Conservation (phyloP, 2,888 invertebrate genomes). For the Ectemnius lituratus region DNA sequence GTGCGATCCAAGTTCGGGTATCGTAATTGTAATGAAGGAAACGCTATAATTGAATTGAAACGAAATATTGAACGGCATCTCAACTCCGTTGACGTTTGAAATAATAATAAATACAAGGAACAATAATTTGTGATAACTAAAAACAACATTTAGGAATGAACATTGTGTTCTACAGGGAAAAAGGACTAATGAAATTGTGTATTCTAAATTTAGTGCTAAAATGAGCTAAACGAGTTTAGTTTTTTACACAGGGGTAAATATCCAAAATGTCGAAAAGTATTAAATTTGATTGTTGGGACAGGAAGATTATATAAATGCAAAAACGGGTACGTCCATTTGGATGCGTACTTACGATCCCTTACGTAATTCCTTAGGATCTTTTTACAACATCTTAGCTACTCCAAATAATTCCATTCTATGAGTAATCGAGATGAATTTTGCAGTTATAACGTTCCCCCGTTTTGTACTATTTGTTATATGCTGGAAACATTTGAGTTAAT, state of each 20-base stretch:
- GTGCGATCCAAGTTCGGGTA: slow-evolving; percentile 60
- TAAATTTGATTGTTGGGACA: slow-evolving; percentile 69
- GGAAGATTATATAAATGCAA: slow-evolving; percentile 56
- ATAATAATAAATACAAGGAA: slow-evolving; percentile 73
- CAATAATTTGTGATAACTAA: slow-evolving; percentile 77
- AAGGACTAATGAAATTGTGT: slow-evolving; percentile 70
- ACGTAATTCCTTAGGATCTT: slow-evolving; percentile 57
- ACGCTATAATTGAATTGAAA: slow-evolving; percentile 61
- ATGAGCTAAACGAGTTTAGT: slow-evolving; percentile 74
- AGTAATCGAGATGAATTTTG: slow-evolving; percentile 34
- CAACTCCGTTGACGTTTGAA: slow-evolving; percentile 66
- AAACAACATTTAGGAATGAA: slow-evolving; percentile 72
- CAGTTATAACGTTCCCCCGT: slow-evolving; percentile 59
- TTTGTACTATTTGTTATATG: slow-evolving; percentile 68
- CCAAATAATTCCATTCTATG: slow-evolving; percentile 53
- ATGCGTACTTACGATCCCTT: slow-evolving; percentile 45
- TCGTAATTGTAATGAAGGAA: slow-evolving; percentile 57
- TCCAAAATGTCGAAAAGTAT: slow-evolving; percentile 69
- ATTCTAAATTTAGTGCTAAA: slow-evolving; percentile 75
- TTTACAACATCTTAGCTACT: slow-evolving; percentile 53
- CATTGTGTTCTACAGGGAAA: slow-evolving; percentile 75
- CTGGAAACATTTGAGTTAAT: slow-evolving; percentile 61
- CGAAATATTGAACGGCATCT: slow-evolving; percentile 62
- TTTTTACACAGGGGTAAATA: slow-evolving; percentile 73
- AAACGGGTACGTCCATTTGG: slow-evolving; percentile 61